Conservation (phyloP, 2,113 vertebrate species). For the Eretmochelys imbricata region DNA sequence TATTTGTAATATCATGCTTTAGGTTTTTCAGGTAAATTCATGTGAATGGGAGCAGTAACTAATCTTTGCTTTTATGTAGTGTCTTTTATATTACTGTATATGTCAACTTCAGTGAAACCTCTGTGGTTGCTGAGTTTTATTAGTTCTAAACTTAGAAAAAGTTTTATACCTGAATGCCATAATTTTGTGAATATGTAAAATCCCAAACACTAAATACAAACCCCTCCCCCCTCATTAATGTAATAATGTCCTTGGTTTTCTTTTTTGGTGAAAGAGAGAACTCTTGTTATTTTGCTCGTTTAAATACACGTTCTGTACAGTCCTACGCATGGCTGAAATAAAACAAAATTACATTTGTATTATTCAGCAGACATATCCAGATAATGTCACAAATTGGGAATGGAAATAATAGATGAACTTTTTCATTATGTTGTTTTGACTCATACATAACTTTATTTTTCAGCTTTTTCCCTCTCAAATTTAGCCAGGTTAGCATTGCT, state of each 20-base stretch:
- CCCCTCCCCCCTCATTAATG: no score
- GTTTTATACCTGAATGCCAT: not conserved
- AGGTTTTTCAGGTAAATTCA: not conserved
- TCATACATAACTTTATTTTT: not conserved
- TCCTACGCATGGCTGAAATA: not conserved
- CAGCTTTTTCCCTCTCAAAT: not conserved
- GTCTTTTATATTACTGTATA: not conserved
- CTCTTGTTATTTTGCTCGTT: not conserved
- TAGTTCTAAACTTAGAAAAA: not conserved
- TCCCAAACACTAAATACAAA: not conserved
- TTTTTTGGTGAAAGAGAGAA: not conserved
- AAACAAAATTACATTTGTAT: not conserved
- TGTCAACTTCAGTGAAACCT: not conserved
- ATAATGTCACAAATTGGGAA: not conserved
- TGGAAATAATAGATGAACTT: not conserved
- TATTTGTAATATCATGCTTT: not conserved
- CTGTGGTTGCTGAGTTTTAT: not conserved
- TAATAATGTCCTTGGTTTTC: not conserved
- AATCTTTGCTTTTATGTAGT: not conserved
- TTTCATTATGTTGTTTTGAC: not conserved
- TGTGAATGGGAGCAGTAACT: not conserved
- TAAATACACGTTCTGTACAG: not conserved
- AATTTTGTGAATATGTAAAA: not conserved
- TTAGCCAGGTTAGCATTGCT: not conserved
- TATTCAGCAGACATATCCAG: not conserved